Percentiles rank a stretch among this genome's conserved stretches.
Conservation (phyloP, 2,888 invertebrate genomes). For the Hedychridium roseum region DNA sequence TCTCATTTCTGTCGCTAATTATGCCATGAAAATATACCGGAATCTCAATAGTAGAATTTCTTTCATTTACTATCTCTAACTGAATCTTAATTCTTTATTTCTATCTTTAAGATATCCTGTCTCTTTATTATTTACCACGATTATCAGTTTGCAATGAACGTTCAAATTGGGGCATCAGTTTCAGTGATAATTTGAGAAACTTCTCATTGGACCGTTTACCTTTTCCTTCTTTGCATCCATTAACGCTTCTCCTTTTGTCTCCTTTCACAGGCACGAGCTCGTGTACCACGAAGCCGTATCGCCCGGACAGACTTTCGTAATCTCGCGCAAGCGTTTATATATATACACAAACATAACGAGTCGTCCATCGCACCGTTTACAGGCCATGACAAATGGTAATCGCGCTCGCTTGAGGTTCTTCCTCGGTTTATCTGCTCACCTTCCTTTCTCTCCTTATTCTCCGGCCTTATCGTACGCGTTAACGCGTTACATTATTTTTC, state of each 20-base stretch:
- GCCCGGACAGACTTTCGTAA: conserved; percentile 42
- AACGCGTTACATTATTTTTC: conserved; percentile 34
- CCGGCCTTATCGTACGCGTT: conserved; percentile 30
- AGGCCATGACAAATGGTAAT: conserved; percentile 44
- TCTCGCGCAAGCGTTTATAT: conserved; percentile 27
- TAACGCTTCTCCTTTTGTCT: conserved; percentile 5
- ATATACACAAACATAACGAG: conserved; percentile 39
- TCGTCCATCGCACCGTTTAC: conserved; percentile 37
- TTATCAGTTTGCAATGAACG: no score
- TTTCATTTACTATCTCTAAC: no score
- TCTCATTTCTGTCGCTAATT: no score
- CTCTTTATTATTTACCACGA: no score
- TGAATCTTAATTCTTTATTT: no score
- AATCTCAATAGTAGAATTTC: no score
- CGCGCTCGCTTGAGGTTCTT: conserved; percentile 31
- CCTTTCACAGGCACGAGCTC: not conserved
- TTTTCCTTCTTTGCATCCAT: no score
- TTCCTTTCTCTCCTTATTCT: conserved; percentile 22
- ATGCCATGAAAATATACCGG: no score
- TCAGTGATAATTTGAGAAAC: no score
- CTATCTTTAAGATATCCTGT: no score
- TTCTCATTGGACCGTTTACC: no score
- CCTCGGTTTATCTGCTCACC: conserved; percentile 37
- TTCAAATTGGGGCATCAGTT: no score
- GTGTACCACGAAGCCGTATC: not conserved